Evolutionary conservation across 2,113 vertebrate genomes (phyloP).

Genomic region (Gallinago jamesoni): DNA sequence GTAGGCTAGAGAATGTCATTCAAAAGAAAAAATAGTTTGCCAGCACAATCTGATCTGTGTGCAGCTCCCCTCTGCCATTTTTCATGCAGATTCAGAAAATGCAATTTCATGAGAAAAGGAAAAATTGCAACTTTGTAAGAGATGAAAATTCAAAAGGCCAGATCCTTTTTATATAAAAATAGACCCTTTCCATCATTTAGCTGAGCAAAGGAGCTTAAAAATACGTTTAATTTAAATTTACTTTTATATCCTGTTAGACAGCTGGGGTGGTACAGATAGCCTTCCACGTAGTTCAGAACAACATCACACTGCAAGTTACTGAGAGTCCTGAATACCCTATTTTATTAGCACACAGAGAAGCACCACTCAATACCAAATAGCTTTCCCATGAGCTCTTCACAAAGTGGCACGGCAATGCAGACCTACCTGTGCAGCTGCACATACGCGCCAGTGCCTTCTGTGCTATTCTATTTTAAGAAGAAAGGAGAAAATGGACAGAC

Average conservation of each 20-base stretch:
- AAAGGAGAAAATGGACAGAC: background rate
- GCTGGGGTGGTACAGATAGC: background rate
- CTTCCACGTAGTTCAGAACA: background rate
- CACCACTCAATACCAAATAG: background rate
- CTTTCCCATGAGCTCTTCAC: background rate
- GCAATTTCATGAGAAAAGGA: conserved; percentile 14
- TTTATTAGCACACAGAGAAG: background rate
- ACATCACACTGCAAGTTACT: background rate
- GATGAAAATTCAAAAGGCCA: background rate
- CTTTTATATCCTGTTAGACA: background rate
- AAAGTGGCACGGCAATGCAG: fast-evolving
- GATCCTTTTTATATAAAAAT: background rate
- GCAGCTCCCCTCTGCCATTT: conserved; percentile 17
- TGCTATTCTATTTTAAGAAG: background rate
- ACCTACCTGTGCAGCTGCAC: background rate
- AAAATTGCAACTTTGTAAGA: background rate
- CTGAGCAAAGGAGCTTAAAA: conserved; percentile 26
- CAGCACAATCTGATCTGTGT: background rate
- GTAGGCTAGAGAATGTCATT: conserved; percentile 23
- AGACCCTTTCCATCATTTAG: background rate
- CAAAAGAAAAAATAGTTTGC: conserved; percentile 37
- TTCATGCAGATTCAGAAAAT: conserved; percentile 51
- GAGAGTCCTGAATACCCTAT: background rate
- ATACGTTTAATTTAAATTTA: conserved; percentile 25
- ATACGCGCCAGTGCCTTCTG: background rate